Conservation (phyloP, 2,888 invertebrate species). For the Cerastoderma edule region DNA sequence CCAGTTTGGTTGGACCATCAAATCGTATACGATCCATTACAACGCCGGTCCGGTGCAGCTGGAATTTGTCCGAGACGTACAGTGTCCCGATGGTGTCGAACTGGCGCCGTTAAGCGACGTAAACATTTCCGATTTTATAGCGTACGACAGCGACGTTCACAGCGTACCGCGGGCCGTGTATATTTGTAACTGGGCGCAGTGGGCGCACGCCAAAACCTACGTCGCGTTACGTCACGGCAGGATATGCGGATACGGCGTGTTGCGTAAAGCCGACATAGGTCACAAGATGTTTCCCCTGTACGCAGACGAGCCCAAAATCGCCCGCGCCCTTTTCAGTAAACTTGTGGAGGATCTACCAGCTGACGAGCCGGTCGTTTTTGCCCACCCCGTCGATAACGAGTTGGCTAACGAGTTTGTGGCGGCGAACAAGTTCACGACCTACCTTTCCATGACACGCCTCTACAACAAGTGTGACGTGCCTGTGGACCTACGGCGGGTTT, state of each 20-base stretch:
- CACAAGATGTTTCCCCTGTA: slow-evolving; percentile 68
- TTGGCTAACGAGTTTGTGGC: slow-evolving; percentile 60
- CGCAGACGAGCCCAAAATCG: slow-evolving; percentile 63
- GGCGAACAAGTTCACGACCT: slow-evolving; percentile 61
- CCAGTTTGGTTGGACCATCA: slow-evolving; percentile 72
- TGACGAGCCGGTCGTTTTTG: slow-evolving; percentile 65
- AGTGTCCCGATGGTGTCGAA: slow-evolving; percentile 54
- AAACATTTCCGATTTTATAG: slow-evolving; percentile 64
- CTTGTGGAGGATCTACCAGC: slow-evolving; percentile 61
- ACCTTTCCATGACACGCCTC: slow-evolving; percentile 69
- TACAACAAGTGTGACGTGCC: slow-evolving; percentile 69
- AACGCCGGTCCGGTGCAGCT: slow-evolving; percentile 67
- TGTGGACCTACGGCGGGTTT: slow-evolving; percentile 62
- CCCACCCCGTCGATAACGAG: slow-evolving; percentile 67
- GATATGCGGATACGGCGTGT: slow-evolving; percentile 67
- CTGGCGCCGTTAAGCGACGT: slow-evolving; percentile 57
- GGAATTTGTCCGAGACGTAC: slow-evolving; percentile 52
- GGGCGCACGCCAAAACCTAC: slow-evolving; percentile 54
- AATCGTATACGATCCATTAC: slow-evolving; percentile 68
- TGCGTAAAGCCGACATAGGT: slow-evolving; percentile 62
- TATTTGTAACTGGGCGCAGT: slow-evolving; percentile 63
- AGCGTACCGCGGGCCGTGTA: slow-evolving; percentile 67
- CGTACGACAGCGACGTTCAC: slow-evolving; percentile 67
- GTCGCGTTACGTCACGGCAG: slow-evolving; percentile 63
- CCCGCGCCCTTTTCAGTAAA: slow-evolving; percentile 62